Percentiles rank a stretch among this genome's conserved stretches.
These are phyloP conservation scores for Rhea americana DNA, from an alignment of 2,113 vertebrate genomes.

Conservation along the genomic window DNA sequence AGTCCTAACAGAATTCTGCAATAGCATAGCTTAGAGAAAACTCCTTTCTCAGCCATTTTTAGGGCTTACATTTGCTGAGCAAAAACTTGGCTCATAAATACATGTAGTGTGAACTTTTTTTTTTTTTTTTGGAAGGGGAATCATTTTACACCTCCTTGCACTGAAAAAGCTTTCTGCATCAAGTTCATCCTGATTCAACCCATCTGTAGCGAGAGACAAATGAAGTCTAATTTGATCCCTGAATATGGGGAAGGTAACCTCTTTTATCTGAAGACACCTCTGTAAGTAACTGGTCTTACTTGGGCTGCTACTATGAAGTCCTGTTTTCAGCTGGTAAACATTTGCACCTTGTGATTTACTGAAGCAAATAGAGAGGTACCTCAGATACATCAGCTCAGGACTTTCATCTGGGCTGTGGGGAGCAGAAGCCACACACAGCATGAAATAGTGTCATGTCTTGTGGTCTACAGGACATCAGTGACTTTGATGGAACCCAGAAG, in stretches of 20 bases:
- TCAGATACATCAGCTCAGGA: not conserved
- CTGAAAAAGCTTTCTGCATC: not conserved
- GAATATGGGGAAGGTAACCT: not conserved
- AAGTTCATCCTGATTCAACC: not conserved
- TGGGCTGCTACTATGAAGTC: not conserved
- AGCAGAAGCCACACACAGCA: not conserved
- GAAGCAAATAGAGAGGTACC: not conserved
- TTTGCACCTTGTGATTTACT: not conserved
- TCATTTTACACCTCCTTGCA: not conserved
- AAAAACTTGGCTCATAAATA: not conserved
- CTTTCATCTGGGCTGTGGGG: not conserved
- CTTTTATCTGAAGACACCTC: not conserved
- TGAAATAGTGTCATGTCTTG: not conserved
- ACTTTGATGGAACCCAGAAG: no score
- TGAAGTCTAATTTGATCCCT: not conserved
- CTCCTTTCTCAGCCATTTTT: no score
- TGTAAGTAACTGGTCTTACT: not conserved
- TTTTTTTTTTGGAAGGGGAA: no score
- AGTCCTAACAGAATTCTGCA: no score
- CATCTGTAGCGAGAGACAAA: not conserved
- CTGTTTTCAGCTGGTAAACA: not conserved
- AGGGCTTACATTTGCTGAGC: not conserved
- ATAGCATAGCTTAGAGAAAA: no score
- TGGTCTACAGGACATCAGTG: no score
- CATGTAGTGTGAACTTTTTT: not conserved